Percentiles rank a stretch among this genome's conserved stretches.
phyloP scores from a whole-genome alignment of 2,113 vertebrate species.

The Chitala chitala region DNA sequence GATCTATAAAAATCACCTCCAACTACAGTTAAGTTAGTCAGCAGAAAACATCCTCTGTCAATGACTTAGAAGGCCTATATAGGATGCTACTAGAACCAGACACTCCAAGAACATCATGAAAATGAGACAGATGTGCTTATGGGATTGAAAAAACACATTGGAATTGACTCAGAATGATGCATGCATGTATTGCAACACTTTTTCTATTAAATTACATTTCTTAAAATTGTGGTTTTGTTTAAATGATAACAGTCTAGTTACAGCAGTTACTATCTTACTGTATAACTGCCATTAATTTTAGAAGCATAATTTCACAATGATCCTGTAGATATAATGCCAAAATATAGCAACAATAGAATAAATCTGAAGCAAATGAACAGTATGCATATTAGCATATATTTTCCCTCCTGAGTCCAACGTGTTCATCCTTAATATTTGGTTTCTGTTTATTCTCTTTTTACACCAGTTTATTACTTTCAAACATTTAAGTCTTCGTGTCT shows the following conservation, averaged over 20 bases:
- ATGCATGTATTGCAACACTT: not conserved
- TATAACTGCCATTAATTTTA: too few relatives aligned
- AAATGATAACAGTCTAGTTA: too few relatives aligned
- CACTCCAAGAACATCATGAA: not conserved
- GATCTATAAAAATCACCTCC: not conserved
- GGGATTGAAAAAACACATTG: not conserved
- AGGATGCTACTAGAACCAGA: not conserved
- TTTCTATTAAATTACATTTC: too few relatives aligned
- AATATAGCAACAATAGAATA: too few relatives aligned
- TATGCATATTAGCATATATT: too few relatives aligned
- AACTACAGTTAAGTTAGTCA: conserved; percentile 5
- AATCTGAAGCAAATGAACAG: too few relatives aligned
- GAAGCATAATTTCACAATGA: too few relatives aligned
- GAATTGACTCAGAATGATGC: too few relatives aligned
- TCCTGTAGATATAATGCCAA: too few relatives aligned
- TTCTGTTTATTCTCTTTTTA: not conserved
- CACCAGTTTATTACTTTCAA: conserved; percentile 37
- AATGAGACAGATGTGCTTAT: not conserved
- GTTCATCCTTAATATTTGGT: not conserved
- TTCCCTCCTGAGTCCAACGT: not conserved
- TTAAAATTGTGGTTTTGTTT: too few relatives aligned
- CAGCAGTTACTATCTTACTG: too few relatives aligned
- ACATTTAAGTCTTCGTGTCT: conserved; percentile 48
- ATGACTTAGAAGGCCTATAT: too few relatives aligned
- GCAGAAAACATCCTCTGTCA: not conserved